Percentiles rank a stretch among this genome's conserved stretches.
These are phyloP conservation scores for Limnodromus scolopaceus DNA, from an alignment of 2,797 vertebrate species.

Conservation along the genomic window DNA sequence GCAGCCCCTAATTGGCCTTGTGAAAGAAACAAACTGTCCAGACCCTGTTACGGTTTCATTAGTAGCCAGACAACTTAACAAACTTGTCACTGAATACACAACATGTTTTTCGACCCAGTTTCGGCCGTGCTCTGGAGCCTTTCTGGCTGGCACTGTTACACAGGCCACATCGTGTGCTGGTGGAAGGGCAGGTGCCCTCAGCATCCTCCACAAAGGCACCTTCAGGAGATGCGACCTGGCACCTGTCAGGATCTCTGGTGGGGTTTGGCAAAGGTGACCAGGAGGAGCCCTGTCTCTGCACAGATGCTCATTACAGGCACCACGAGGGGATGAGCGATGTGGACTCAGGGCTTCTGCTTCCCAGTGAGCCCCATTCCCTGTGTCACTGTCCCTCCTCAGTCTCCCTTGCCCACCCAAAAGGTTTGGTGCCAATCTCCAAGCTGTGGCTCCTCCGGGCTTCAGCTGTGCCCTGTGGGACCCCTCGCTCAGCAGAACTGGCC, in stretches of 20 bases:
- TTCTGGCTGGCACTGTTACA: fast-evolving
- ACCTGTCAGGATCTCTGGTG: fast-evolving
- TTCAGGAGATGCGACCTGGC: fast-evolving
- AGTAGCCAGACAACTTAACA: not conserved
- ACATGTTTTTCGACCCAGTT: not conserved
- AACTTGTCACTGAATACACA: not conserved
- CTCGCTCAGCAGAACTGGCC: fast-evolving
- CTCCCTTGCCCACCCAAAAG: not conserved
- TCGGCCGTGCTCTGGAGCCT: fast-evolving
- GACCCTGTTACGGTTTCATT: not conserved
- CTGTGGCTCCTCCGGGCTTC: fast-evolving
- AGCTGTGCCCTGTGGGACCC: not conserved
- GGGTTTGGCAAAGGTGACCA: fast-evolving
- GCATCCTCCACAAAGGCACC: not conserved
- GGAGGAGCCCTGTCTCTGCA: not conserved
- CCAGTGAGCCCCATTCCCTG: not conserved
- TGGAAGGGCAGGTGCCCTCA: not conserved
- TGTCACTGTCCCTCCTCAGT: not conserved
- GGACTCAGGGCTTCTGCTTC: not conserved
- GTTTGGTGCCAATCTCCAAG: fast-evolving
- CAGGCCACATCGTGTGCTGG: fast-evolving
- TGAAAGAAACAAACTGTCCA: not conserved
- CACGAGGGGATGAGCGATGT: fast-evolving
- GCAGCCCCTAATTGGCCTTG: not conserved
- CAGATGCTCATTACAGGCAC: too few species aligned